Conservation (phyloP, 1,140 invertebrate genomes). For the Drosophila watanabei region DNA sequence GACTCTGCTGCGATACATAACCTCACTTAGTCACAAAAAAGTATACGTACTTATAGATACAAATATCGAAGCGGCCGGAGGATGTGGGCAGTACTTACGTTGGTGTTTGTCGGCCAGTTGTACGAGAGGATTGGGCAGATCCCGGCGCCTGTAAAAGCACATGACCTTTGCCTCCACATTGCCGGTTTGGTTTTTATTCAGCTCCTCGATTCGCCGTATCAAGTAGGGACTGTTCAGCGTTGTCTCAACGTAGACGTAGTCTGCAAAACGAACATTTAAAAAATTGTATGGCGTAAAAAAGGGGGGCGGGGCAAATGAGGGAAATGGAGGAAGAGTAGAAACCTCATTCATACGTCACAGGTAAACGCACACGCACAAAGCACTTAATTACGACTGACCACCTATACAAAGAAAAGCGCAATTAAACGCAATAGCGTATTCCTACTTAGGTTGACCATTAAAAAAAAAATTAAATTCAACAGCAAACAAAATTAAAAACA, state of each 20-base stretch:
- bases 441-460: conserved; percentile 54
- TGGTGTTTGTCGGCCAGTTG: conserved; percentile 99
- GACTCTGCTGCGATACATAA: conserved; percentile 64
- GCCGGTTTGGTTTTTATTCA: conserved; percentile 98
- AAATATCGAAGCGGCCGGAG: conserved; percentile 9
- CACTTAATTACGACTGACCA: conserved; percentile 55
- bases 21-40: conserved; percentile 64
- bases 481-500: conserved; percentile 35
- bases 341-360: conserved; percentile 50
- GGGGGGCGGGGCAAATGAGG: neutral
- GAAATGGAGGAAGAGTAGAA: conserved; percentile 6
- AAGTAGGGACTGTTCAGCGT: conserved; percentile 98
- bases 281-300: neutral
- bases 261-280: conserved; percentile 86
- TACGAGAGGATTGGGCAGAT: conserved; percentile 97
- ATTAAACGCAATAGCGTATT: conserved; percentile 77
- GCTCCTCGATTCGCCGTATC: conserved; percentile 99
- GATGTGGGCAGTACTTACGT: conserved; percentile 89
- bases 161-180: conserved; percentile 99
- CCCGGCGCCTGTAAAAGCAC: conserved; percentile 99
- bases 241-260: conserved; percentile 99
- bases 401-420: conserved; percentile 54
- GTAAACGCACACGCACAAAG: conserved; percentile 27
- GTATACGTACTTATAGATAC: conserved; percentile 39
- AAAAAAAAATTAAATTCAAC: conserved; percentile 41